Base-by-base conservation (phyloP, 2,888 invertebrate genomes). In the Cyaniris semiargus region DNA sequence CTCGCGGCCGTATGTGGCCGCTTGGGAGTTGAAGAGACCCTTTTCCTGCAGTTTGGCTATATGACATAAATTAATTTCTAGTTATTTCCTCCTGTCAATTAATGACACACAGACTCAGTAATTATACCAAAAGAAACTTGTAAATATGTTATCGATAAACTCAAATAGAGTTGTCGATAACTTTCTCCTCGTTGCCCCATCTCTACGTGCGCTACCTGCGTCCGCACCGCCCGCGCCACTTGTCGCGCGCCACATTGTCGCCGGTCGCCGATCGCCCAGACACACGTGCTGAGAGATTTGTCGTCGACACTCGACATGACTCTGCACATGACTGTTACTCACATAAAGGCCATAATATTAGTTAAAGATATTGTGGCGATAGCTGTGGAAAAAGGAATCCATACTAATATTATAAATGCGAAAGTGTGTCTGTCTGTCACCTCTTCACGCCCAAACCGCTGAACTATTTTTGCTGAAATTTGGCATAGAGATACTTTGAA, bases 171-270 rank as follows among this genome's bases (percentile, higher is more conserved):
- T 23, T 31, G 18, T 66, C 66, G 66, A 31, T 31, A 66, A 3
- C 27, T 31, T 60, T 23, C 21, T 60, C 15, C 1, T 66, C 1
- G 15, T 18, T 23, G 72, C 53, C 70, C 53, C 76, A 38, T 70
- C 76, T 8, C 76, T 76, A 53, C 27, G 18, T n/a, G 34, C 34
- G 76, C 77, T 79, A 79, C 79, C 79, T 79, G 79, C 79, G 77
- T 58, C 66, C 23, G 77, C 56, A 72, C 76, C 79, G 56, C n/a
- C n/a, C n/a, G n/a, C n/a, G n/a, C 78, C 80, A 80, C 80, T 81
- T 78, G 81, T 79, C 78, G 71, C 27, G 60, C 77, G 66, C 70
- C 76, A 76, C 70, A 56, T 76, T 48, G 76, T 56, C 23, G 34
- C 53, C 60, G 21, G 34, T 34, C 23, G 21, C 23, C 10, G 21